Base-by-base conservation (phyloP, 2,113 vertebrate genomes). In the Bufo bufo region DNA sequence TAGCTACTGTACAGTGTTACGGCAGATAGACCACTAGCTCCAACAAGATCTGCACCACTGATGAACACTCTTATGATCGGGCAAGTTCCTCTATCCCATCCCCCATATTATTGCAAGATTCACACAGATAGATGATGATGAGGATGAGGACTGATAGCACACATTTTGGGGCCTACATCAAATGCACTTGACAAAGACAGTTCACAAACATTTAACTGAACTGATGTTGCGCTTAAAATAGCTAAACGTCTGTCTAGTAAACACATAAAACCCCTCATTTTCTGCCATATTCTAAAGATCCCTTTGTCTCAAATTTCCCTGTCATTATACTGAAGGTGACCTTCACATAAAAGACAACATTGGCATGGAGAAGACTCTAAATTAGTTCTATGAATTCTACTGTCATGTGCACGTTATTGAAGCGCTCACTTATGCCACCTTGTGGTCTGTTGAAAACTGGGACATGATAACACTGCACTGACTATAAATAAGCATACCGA, bases 401-500 rank as follows among this genome's bases (percentile, higher is more conserved):
- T 84, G 9, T 78, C 13, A 20, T 47, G 49, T 78, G 10, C 61
- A 71, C 47, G 50, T 16, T 17, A 84, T 77, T 89, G 59, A 58
- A 16, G 58, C 14, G 10, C 87, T 89, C 81, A 78, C 87, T 66
- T 49, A 49, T 78, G 87, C 87, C 87, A 89, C 49, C 87, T 89
- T 78, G 87, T 89, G 87, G 87, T 84, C n/a, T 74, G n/a, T 77
- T 12, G 56, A 33, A 52, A 78, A 56, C 47, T 50, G 16, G 0
- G 33, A 75, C 10, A 50, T 43, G 12, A 75, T 12, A 49, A 19
- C 3, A 49, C 14, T 49, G 13, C 66, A 71, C 47, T 20, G 17
- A 45, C 13, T 14, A 74, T 2, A 17, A 74, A 74, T 47, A 74
- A 7, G 16, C 5, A 43, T 0, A 4, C 23, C 6, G 5, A 33